Base-by-base conservation (phyloP, 2,888 invertebrate species). In the Drosophila hamatofila region DNA sequence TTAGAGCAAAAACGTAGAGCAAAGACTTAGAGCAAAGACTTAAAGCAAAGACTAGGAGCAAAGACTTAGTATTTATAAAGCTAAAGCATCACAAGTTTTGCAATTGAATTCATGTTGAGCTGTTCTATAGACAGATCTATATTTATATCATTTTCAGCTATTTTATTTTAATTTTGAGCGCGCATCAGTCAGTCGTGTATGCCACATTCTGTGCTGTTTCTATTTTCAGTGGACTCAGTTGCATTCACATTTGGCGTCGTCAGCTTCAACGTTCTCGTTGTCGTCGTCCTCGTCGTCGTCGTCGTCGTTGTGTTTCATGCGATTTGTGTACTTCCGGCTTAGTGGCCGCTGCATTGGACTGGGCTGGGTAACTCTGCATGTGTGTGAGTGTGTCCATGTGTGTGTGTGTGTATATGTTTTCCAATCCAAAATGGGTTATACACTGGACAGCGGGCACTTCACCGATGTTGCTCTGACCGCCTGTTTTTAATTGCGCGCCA, bases 241-340 rank as follows among this genome's bases (percentile, higher is more conserved):
- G 57, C 42, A 35, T 18, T 35, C 51, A 30, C 52, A 46, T 23
- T 44, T 46, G 33, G 14, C 60, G 25, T 56, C 66, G 51, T 56
- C 62, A 58, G 55, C 41, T 30, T 52, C 39, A n/a, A 16, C 30
- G 48, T 49, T 9, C 59, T 54, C 60, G 49, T 59, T 41, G 44
- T n/a, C n/a, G n/a, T n/a, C n/a, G n/a, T n/a, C n/a, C n/a, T 49
- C 49, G 12, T 33, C 18, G 12, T 12, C 33, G 33, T 18, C 54
- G 62, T 55, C 51, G 63, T 63, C 46, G 54, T 51, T 49, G 49
- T 54, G 68, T 62, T 83, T 83, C 74, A 78, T 86, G 73, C 89
- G 83, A 84, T 84, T 84, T 84, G 83, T 88, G 83, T 84, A 86
- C 81, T 84, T 84, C 89, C 83, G 89, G 83, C 78, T 87, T 83